A percentile compares a stretch with the other conserved stretches of the same genome.
These are phyloP conservation scores for Xyrichtys novacula DNA, from an alignment of 2,797 vertebrate genomes.

Conservation along the genomic window DNA sequence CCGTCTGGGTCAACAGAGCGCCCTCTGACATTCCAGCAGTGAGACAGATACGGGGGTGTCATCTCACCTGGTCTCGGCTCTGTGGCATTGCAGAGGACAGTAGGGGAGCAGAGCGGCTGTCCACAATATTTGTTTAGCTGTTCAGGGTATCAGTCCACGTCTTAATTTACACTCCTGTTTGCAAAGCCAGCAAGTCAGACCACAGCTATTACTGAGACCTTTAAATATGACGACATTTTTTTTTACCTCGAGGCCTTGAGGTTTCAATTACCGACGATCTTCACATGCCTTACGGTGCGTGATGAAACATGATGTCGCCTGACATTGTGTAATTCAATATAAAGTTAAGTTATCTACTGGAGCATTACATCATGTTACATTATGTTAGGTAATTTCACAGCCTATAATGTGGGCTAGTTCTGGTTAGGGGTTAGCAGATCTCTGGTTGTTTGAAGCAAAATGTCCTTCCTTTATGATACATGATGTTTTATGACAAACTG, in stretches of 20 bases:
- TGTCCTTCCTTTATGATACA: too few relatives aligned
- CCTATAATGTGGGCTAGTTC: too few relatives aligned
- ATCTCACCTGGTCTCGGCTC: constrained; percentile 75
- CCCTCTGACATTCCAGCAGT: constrained; percentile 71
- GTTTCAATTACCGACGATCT: not conserved
- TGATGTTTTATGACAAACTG: too few relatives aligned
- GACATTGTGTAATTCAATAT: too few relatives aligned
- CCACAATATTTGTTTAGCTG: constrained; percentile 83
- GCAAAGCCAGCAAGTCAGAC: constrained; percentile 28
- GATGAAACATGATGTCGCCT: too few relatives aligned
- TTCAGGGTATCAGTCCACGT: constrained; percentile 51
- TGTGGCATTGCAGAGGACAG: constrained; percentile 61
- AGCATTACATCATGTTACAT: too few relatives aligned
- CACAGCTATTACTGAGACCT: not conserved
- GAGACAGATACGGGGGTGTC: constrained; percentile 71
- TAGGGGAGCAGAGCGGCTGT: constrained; percentile 54
- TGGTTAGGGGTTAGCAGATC: too few relatives aligned
- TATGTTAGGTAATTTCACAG: too few relatives aligned
- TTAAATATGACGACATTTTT: constrained; percentile 3
- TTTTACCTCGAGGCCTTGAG: not conserved
- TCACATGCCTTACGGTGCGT: too few relatives aligned
- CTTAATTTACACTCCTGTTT: constrained; percentile 69
- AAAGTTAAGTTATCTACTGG: too few relatives aligned
- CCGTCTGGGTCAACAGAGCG: constrained; percentile 83
- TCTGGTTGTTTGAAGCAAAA: too few relatives aligned